These are phyloP conservation scores for Porites lobata DNA, from an alignment of 92 coral and sea anemone species.

Conservation along the genomic window DNA sequence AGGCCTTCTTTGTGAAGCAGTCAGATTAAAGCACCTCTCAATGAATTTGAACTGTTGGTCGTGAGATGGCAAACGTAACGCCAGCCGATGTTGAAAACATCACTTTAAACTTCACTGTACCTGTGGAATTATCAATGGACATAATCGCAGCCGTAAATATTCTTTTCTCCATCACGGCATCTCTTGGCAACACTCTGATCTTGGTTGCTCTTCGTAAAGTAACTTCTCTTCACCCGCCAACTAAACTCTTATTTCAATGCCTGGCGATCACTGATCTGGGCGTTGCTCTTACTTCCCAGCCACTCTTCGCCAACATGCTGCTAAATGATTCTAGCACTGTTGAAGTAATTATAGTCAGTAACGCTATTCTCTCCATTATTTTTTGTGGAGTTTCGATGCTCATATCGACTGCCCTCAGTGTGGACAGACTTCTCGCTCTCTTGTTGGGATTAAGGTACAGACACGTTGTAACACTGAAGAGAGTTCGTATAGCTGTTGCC, in stretches of 20 bases:
- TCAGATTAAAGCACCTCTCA: too few relatives aligned
- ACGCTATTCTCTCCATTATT: not conserved
- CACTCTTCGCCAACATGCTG: not conserved
- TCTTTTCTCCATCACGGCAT: constrained; percentile 4
- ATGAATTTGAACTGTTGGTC: too few relatives aligned
- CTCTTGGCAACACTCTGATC: constrained; percentile 6
- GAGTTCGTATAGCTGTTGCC: not conserved
- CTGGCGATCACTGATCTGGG: constrained; percentile 13
- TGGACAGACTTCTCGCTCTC: constrained; percentile 34
- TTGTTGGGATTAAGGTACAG: not conserved
- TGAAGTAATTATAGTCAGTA: too few relatives aligned
- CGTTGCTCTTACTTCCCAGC: not conserved
- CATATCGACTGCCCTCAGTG: not conserved
- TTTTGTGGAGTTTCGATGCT: constrained; percentile 1
- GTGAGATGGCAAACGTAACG: too few relatives aligned
- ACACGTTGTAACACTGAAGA: constrained; percentile 1
- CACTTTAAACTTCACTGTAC: too few relatives aligned
- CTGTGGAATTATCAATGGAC: too few relatives aligned
- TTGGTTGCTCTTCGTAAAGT: not conserved
- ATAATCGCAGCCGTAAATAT: not conserved
- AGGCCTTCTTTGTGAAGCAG: too few relatives aligned
- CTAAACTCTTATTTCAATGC: not conserved
- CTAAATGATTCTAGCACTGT: too few relatives aligned
- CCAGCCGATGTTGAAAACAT: too few relatives aligned
- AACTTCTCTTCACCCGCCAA: not conserved